Percentiles rank a stretch among this genome's conserved stretches.
Conservation (phyloP, 2,113 vertebrate genomes). For the Brachionichthys hirsutus region DNA sequence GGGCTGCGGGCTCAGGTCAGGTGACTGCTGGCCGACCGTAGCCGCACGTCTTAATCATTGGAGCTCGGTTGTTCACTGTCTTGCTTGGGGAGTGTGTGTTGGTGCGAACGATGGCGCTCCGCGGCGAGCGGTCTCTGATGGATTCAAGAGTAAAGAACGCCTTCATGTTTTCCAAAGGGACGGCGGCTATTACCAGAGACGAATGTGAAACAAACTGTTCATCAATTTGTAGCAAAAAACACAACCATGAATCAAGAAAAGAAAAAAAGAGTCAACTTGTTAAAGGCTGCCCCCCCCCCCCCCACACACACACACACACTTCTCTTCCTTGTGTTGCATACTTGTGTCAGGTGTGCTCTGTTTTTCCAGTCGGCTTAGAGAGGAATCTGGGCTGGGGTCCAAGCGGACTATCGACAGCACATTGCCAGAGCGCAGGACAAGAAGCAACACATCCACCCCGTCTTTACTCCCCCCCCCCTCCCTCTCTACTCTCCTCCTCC, state of each 20-base stretch:
- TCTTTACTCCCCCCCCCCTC: slow-evolving; percentile 41
- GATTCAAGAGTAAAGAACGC: slow-evolving; percentile 53
- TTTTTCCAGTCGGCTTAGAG: slow-evolving; percentile 74
- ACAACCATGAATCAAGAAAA: no score
- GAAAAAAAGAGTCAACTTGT: no score
- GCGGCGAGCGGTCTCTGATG: slow-evolving; percentile 16
- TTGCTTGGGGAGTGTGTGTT: slow-evolving; percentile 19
- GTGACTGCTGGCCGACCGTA: slow-evolving; percentile 17
- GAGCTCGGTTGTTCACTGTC: slow-evolving; percentile 30
- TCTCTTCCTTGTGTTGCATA: slow-evolving; percentile 74
- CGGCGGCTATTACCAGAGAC: slow-evolving; percentile 27
- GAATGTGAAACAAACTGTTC: slow-evolving; percentile 26
- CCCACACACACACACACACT: slow-evolving; percentile 21
- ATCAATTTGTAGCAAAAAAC: slow-evolving; percentile 31
- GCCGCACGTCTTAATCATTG: slow-evolving; percentile 17
- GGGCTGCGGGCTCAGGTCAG: slow-evolving; percentile 19
- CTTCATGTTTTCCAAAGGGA: slow-evolving; percentile 15
- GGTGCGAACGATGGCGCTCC: slow-evolving; percentile 27
- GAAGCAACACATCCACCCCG: slow-evolving; percentile 74
- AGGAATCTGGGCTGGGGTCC: slow-evolving; percentile 77
- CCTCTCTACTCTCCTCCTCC: neutral
- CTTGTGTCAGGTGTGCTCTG: slow-evolving; percentile 84
- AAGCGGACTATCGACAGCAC: slow-evolving; percentile 72
- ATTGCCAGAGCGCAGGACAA: slow-evolving; percentile 68
- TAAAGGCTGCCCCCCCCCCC: no score